A percentile compares a stretch with the other conserved stretches of the same genome.
These are phyloP conservation scores for Corynorhinus townsendii DNA, from an alignment of 2,113 vertebrate genomes.

Conservation along the genomic window DNA sequence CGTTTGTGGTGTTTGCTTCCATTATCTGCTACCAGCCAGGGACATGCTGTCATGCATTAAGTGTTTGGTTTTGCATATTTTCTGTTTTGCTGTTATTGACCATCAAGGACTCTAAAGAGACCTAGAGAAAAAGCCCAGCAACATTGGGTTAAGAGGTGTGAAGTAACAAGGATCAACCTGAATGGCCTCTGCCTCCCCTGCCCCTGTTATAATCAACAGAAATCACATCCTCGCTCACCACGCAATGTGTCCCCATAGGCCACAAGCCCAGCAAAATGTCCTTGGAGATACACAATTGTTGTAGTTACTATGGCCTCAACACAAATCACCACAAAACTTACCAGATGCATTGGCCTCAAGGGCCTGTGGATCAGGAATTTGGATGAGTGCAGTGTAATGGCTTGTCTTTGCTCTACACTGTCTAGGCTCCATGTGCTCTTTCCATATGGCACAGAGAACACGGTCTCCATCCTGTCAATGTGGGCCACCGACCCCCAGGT, in stretches of 20 bases:
- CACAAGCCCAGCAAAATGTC: not conserved
- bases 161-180: not conserved
- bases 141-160: not conserved
- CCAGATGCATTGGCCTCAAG: not conserved
- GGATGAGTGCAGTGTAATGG: not conserved
- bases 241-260: not conserved
- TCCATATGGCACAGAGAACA: not conserved
- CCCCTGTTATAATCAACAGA: not conserved
- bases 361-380: not conserved
- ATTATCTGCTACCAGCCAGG: not conserved
- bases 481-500: fast-evolving
- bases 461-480: not conserved
- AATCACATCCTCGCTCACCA: not conserved
- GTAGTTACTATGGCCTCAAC: not conserved
- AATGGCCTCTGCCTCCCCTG: not conserved
- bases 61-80: not conserved
- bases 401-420: not conserved
- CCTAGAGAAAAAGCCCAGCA: not conserved
- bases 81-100: not conserved
- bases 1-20: not conserved
- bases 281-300: not conserved
- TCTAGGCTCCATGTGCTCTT: not conserved
- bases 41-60: not conserved
- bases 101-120: not conserved
- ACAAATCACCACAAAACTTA: not conserved